These are phyloP conservation scores for Nylanderia fulva DNA, from an alignment of 1,140 invertebrate genomes.

Conservation along the genomic window DNA sequence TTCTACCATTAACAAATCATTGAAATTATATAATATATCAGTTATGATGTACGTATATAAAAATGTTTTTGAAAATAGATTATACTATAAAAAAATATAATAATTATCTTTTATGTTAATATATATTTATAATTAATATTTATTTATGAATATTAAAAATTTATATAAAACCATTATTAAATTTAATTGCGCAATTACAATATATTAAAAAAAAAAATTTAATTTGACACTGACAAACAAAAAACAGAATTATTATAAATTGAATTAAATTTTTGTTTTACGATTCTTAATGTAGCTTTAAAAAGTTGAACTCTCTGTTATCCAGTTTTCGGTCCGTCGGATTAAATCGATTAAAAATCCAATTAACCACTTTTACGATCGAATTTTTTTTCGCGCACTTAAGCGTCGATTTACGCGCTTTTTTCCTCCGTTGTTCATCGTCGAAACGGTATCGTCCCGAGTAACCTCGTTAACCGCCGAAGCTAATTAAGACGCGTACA, in stretches of 20 bases:
- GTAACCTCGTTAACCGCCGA: slow-evolving; percentile 46
- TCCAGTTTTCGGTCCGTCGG: not conserved
- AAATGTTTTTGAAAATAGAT: too few species aligned
- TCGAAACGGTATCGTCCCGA: slow-evolving; percentile 39
- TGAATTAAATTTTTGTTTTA: not conserved
- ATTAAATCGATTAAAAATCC: not conserved
- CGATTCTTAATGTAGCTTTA: not conserved
- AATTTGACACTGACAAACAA: not conserved
- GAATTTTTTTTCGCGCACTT: not conserved
- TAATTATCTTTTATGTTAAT: too few species aligned
- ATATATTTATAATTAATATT: too few species aligned
- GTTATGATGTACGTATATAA: too few species aligned
- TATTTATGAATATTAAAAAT: too few species aligned
- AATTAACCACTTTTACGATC: not conserved
- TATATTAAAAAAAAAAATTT: too few species aligned
- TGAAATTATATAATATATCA: too few species aligned
- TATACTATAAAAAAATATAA: too few species aligned
- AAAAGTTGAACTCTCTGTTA: not conserved
- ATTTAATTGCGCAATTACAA: too few species aligned
- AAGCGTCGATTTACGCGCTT: not conserved
- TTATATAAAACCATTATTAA: too few species aligned
- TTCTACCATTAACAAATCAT: too few species aligned
- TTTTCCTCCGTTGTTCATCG: slow-evolving; percentile 5
- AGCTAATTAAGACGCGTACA: slow-evolving; percentile 67
- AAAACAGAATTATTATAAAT: not conserved